A percentile compares a stretch with the other conserved stretches of the same genome.
phyloP scores from a whole-genome alignment of 2,113 vertebrate genomes.

The Notarius lentiginosus region DNA sequence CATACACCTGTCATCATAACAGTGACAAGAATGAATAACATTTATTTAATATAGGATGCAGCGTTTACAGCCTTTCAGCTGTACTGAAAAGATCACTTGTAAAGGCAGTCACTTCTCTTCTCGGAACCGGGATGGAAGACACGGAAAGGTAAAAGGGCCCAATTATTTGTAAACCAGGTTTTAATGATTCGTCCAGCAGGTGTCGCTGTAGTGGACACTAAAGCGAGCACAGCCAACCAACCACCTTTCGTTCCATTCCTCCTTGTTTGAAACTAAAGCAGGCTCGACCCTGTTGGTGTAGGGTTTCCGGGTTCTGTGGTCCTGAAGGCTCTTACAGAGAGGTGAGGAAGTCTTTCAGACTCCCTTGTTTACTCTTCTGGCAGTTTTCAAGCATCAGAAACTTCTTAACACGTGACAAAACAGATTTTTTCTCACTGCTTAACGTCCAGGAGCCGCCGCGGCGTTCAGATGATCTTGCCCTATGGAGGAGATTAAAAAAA shows the following conservation, averaged over 20 bases:
- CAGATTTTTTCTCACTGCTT: constrained; percentile 74
- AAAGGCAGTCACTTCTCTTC: background rate
- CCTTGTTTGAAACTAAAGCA: constrained; percentile 47
- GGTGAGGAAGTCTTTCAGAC: constrained; percentile 86
- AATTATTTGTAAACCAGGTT: constrained; percentile 19
- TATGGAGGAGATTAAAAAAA: constrained; percentile 37
- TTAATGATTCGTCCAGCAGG: constrained; percentile 46
- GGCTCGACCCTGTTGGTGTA: constrained; percentile 36
- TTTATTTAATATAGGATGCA: background rate
- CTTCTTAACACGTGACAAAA: constrained; percentile 84
- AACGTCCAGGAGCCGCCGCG: constrained; percentile 71
- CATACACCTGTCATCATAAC: background rate
- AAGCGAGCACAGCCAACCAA: constrained; percentile 31
- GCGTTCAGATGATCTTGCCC: constrained; percentile 64
- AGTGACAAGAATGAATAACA: background rate
- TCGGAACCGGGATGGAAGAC: constrained; percentile 15
- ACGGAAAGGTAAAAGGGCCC: background rate
- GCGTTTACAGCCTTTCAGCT: background rate
- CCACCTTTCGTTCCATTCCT: background rate
- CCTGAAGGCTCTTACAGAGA: constrained; percentile 73
- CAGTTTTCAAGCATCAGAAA: constrained; percentile 81
- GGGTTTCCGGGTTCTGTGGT: background rate
- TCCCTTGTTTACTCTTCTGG: constrained; percentile 73
- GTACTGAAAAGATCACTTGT: background rate
- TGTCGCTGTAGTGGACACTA: constrained; percentile 41